phyloP scores from a whole-genome alignment of 2,888 invertebrate genomes.

The Acholoe squamosa region DNA sequence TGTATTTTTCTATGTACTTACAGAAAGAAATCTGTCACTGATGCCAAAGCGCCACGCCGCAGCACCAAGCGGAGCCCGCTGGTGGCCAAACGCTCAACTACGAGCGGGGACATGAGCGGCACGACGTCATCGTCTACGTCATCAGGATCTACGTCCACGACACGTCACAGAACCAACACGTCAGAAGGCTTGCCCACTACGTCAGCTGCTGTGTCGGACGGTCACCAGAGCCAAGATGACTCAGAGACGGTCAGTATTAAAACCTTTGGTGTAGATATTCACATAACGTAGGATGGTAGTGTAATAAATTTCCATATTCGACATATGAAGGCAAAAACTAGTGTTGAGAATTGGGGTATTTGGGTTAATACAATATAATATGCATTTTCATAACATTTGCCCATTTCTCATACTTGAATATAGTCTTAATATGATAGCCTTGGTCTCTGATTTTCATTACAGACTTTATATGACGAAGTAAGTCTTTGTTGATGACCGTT shows the following conservation, averaged over 20 bases:
- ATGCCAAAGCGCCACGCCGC: slow-evolving; percentile 12
- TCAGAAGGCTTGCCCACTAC: slow-evolving; percentile 29
- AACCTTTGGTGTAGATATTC: not conserved
- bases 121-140: slow-evolving; percentile 49
- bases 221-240: slow-evolving; percentile 60
- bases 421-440: not conserved
- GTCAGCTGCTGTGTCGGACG: slow-evolving; percentile 40
- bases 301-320: too few relatives aligned
- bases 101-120: slow-evolving; percentile 51
- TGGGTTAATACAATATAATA: too few relatives aligned
- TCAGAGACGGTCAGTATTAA: slow-evolving; percentile 58
- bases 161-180: slow-evolving; percentile 56
- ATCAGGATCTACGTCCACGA: slow-evolving; percentile 42
- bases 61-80: slow-evolving; percentile 59
- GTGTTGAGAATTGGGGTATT: too few relatives aligned
- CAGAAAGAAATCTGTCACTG: slow-evolving; percentile 63
- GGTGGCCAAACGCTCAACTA: slow-evolving; percentile 54
- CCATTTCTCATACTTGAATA: too few relatives aligned
- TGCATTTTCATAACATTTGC: too few relatives aligned
- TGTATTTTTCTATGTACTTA: not conserved
- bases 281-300: not conserved
- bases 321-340: too few relatives aligned
- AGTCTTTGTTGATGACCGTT: not conserved
- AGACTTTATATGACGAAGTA: slow-evolving; percentile 29
- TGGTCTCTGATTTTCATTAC: not conserved